Base-by-base conservation (phyloP, 2,797 vertebrate species). In the Choloepus didactylus region DNA sequence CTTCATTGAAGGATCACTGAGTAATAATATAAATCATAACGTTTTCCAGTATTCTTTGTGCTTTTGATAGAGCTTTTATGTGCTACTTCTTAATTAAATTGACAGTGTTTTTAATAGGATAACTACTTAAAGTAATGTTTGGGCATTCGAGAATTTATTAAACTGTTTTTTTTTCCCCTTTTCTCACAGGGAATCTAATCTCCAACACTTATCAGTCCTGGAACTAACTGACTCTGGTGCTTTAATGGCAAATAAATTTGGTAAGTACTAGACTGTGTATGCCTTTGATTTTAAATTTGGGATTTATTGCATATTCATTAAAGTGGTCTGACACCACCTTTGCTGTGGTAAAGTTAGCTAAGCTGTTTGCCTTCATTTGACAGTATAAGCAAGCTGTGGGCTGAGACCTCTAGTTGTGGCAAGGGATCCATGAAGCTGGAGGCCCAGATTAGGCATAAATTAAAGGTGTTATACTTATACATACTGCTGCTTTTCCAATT, bases 201-300 rank as follows among this genome's bases (percentile, higher is more conserved):
- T 99, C 95, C 99, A 99, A 97, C 99, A 99, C 97, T 98, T 99
- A 15, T 99, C 99, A 0, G 99, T 99, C 59, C 93, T 99, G 98
- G 99, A 99, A 98, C 97, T 99, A 95, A 99, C 99, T 0, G 99
- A 99, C 97, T 98, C 99, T 0, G 98, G 98, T 1, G 51, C 98
- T 41, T n/a, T 98, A 49, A 97, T 98, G 5, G 94, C 98, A 87
- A 98, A 97, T 94, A 98, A 97, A 93, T 98, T 99, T 97, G 99
- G 99, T 99, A 93, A 98, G 98, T 69, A 91, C 1, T 76, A 16
- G 66, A 35, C 21, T 92, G 9, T 49, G 19, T 56, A 6, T 16
- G 16, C 60, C 81, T 84, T 79, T 80, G 60, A 56, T 67, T 95
- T 66, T 80, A 66, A 70, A 72, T 91, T 69, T 54, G n/a, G 9